Evolutionary conservation across 2,113 vertebrate genomes (phyloP).

Genomic region (Saguinus midas): DNA sequence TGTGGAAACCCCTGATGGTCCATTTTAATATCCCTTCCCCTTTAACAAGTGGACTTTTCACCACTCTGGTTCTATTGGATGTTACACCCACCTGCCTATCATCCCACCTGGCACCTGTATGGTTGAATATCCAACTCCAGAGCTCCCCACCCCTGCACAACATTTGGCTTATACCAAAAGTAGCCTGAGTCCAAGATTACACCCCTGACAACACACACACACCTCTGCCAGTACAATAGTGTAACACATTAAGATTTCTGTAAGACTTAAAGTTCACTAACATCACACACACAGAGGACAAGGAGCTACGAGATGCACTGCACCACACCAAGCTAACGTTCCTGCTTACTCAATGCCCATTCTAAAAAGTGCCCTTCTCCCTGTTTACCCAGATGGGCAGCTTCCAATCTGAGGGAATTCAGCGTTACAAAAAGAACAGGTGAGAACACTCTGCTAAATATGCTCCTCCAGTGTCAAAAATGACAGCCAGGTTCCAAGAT

Average conservation of each 20-base stretch:
- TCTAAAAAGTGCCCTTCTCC: not conserved
- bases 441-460: slow-evolving; percentile 80
- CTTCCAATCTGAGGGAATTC: not conserved
- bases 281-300: not conserved
- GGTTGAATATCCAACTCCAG: not conserved
- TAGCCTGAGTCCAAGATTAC: not conserved
- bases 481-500: slow-evolving; percentile 79
- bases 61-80: not conserved
- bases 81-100: slow-evolving; percentile 21
- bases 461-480: slow-evolving; percentile 81
- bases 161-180: not conserved
- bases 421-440: not conserved
- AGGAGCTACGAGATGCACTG: no score
- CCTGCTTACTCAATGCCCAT: rapidly evolving
- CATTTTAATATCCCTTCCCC: slow-evolving; percentile 41
- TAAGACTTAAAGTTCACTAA: not conserved
- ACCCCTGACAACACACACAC: not conserved
- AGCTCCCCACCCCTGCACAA: no score
- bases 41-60: not conserved
- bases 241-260: not conserved
- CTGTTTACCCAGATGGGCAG: not conserved
- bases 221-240: not conserved
- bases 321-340: not conserved
- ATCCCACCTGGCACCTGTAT: not conserved
- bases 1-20: not conserved